Evolutionary conservation across 2,113 vertebrate genomes (phyloP), one percentile per base, ranked within the genome.

Genomic region (Protobothrops flavoviridis): DNA sequence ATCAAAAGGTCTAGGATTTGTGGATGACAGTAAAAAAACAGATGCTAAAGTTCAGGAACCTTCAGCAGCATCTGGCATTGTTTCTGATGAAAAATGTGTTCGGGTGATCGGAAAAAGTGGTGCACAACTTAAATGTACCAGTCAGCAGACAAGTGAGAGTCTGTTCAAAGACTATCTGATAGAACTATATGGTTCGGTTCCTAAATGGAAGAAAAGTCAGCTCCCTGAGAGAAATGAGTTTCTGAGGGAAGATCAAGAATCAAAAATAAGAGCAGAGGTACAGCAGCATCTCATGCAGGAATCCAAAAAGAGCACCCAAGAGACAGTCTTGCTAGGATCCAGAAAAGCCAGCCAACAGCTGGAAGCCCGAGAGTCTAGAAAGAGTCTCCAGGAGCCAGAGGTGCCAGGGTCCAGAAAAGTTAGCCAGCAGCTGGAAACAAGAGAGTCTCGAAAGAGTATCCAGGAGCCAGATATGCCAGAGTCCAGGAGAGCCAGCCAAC

Each of bases 121-220:
- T 1, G 6, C 17, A 15, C 15, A 81, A 56, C 9, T 92, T 26
- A 89, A 8, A 81, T 88, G 3, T 81, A 57, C 39, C 57, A 48
- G 92, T 89, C 92, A 89, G 56, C 92, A 92, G 39, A 92, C 92
- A 21, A 92, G 87, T 81, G 92, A 92, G 3, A 92, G 87, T 15
- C 56, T 92, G 64, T 89, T 92, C 39, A 56, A 57, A 45, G 24
- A 53, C 87, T 92, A 92, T 23, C 64, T 92, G 8, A 56, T 39
- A 92, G 45, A 92, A 89, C n/a, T 92, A 81, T 92, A 92, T 57
- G 87, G 85, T 26, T 8, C 53, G 2, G 26, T n/a, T n/a, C 33
- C 33, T 81, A 81, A 21, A 81, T 6, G 39, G 74, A 48, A 92
- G 57, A 29, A 33, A 74, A 50, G n/a, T 13, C 53, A 86, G 12